phyloP scores from a whole-genome alignment of 2,888 invertebrate genomes.

The Erebia epiphron region DNA sequence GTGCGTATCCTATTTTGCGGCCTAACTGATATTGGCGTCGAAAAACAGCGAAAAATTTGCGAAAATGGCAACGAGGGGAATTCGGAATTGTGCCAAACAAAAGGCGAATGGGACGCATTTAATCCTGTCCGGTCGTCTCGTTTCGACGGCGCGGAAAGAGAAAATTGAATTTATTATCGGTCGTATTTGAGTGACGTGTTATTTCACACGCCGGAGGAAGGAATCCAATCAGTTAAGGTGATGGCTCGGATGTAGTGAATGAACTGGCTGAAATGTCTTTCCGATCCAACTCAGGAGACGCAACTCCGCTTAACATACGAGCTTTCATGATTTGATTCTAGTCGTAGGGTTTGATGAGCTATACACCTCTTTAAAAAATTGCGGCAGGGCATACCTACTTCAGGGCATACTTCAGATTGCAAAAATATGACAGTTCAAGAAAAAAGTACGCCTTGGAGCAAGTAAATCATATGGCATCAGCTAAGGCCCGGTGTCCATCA shows the following conservation, averaged over 20 bases:
- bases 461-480: too few species aligned
- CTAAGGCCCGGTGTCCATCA: too few species aligned
- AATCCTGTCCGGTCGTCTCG: slow-evolving; percentile 75
- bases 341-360: slow-evolving; percentile 3
- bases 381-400: too few species aligned
- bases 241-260: slow-evolving; percentile 57
- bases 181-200: slow-evolving; percentile 82
- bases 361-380: neutral
- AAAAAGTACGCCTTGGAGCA: too few species aligned
- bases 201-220: slow-evolving; percentile 71
- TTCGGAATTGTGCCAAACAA: slow-evolving; percentile 71
- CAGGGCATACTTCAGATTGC: too few species aligned
- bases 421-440: too few species aligned
- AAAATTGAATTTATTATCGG: slow-evolving; percentile 83
- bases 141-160: slow-evolving; percentile 64
- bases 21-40: slow-evolving; percentile 37
- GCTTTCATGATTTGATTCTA: slow-evolving; percentile 31
- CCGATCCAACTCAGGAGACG: slow-evolving; percentile 49
- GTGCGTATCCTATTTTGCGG: slow-evolving; percentile 33
- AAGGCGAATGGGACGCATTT: slow-evolving; percentile 75
- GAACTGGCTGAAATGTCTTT: slow-evolving; percentile 68
- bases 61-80: slow-evolving; percentile 55
- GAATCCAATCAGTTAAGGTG: slow-evolving; percentile 76
- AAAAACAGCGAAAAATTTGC: slow-evolving; percentile 51
- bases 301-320: slow-evolving; percentile 27